Evolutionary conservation across 2,113 vertebrate species (phyloP), one percentile per base, ranked within the genome.

Genomic region (Seriola dumerili): DNA sequence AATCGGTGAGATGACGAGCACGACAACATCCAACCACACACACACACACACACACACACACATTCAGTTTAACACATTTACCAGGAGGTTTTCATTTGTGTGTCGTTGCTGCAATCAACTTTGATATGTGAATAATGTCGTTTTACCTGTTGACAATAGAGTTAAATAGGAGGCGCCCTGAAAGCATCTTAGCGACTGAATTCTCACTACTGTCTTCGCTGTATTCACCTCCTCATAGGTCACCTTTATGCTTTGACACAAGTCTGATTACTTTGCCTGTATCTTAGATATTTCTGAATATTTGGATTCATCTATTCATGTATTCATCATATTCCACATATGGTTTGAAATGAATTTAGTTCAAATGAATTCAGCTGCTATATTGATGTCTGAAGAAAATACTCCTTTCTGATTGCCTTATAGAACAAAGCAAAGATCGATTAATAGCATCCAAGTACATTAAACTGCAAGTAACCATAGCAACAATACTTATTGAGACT

Each of bases 1-100:
- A 99, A 97, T 85, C 96, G 97, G 98, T 99, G 94, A 97, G 95
- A 85, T 57, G 57, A 19, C 3, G 2, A 36, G 13, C 25, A 40
- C 38, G 19, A 32, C 61, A n/a, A 29, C 46, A 48, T 16, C 46
- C 16, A 59, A 46, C 9, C 36, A 29, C 17, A 46, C 14, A 67
- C 40, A 42, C 40, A 42, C 40, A 9, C 40, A 42, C 17, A 46
- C 14, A 67, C 40, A 42, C 40, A 42, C 40, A 9, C 40, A 42
- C 40, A 5, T 34, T 34, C 34, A 34, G 34, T 34, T 34, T 34
- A 34, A 34, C 34, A 34, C 34, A 3, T 34, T 48, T 17, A 48
- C 16, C 3, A 5, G 46, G 46, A 48, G 13, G 46, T 48, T 48
- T 48, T 16, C 14, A 48, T 48, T 44, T 44, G 34, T 34, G 34